Percentiles rank a stretch among this genome's conserved stretches.
Conservation (phyloP, 2,113 vertebrate species). For the Arothron firmamentum region DNA sequence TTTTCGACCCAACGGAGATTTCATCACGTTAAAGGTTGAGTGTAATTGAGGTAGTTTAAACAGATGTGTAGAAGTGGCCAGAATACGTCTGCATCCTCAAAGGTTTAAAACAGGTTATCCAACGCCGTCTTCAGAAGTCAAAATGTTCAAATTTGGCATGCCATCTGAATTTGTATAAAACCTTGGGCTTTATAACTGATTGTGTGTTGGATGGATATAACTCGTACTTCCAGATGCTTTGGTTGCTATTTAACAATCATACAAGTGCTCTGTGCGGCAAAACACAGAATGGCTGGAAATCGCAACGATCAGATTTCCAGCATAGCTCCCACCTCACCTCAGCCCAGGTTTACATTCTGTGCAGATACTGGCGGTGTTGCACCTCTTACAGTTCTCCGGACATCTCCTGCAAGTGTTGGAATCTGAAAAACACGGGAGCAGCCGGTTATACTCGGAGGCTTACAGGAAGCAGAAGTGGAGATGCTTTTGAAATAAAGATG, state of each 20-base stretch:
- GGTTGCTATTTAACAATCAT: background rate
- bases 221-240: background rate
- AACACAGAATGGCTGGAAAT: background rate
- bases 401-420: slow-evolving; percentile 88
- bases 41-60: slow-evolving; percentile 26
- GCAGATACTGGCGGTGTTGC: slow-evolving; percentile 82
- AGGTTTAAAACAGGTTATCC: too few relatives aligned
- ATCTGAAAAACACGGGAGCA: slow-evolving; percentile 71
- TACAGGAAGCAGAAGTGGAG: slow-evolving; percentile 26
- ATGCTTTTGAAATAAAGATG: slow-evolving; percentile 10
- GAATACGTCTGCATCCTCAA: slow-evolving; percentile 27
- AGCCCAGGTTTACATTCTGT: slow-evolving; percentile 90
- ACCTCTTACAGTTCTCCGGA: slow-evolving; percentile 89
- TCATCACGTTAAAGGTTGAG: slow-evolving; percentile 42
- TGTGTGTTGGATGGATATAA: too few relatives aligned
- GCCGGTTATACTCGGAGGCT: slow-evolving; percentile 20
- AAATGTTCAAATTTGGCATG: too few relatives aligned
- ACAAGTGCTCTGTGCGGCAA: background rate
- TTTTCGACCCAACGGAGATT: slow-evolving; percentile 47
- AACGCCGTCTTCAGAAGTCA: background rate
- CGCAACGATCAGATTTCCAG: background rate
- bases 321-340: slow-evolving; percentile 77
- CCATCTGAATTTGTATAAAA: too few relatives aligned
- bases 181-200: too few relatives aligned
- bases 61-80: slow-evolving; percentile 32